Evolutionary conservation across 2,888 invertebrate genomes (phyloP), one percentile per base, ranked within the genome.

Genomic region (Cacoxenus indagator): DNA sequence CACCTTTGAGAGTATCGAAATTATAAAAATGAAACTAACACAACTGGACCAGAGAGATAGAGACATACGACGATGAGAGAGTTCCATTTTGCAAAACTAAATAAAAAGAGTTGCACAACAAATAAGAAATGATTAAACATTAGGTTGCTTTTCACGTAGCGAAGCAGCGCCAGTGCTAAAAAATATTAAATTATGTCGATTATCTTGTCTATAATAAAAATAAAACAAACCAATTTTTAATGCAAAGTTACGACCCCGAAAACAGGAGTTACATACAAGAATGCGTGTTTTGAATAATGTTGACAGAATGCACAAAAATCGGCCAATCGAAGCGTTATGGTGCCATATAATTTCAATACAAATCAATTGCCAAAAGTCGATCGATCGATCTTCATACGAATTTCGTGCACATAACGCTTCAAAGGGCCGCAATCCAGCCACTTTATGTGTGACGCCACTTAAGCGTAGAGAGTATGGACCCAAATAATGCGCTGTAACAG

Each of bases 1-100:
- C 85, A 86, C 75, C 75, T 73, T 76, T 70, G 75, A 73, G 73
- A 73, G 72, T 68, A 54, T 54, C 37, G 66, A 64, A 66, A n/a
- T n/a, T 46, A 57, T 66, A 66, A 57, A 27, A 66, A 71, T 77
- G 82, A 80, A 79, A 81, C 76, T 78, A 73, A 82, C 74, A 79
- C 51, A 76, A 75, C 75, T 75, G 75, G 75, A 76, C 74, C 76
- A 75, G 64, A 69, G 54, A 68, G 70, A 27, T 14, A 55, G 37
- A 31, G 65, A 55, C 54, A 55, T 31, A 65, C 78, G 68, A 71
- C 76, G 76, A 66, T 73, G 61, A 46, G 65, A 69, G 72, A 71
- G 43, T 27, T 14, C 19, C 6, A 22, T 37, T 55, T 54, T 64
- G 9, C 55, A 43, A 31, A 54, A 27, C 17, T 19, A 62, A 37